Evolutionary conservation across 2,797 vertebrate genomes (phyloP), one percentile per base, ranked within the genome.

Genomic region (Miichthys miiuy): DNA sequence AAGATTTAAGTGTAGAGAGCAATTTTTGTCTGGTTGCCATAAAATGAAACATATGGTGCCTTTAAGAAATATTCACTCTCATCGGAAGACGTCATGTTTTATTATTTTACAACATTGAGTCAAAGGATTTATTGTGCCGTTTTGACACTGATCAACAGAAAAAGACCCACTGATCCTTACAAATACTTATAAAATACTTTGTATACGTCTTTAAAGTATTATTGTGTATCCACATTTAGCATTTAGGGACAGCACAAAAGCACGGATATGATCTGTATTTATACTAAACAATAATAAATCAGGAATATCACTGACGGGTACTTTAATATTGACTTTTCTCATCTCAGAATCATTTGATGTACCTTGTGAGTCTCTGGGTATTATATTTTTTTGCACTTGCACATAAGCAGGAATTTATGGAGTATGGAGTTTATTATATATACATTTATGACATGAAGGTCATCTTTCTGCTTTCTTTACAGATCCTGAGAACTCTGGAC

Each of bases 401-500:
- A 44, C 21, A 1, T 63, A 16, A 54, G 14, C 5, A 60, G 20
- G 9, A 41, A 3, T 72, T 51, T 10, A 21, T 38, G 2, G 2
- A 0, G 0, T 3, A 56, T 58, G 6, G 1, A 25, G 25, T 67
- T 6, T 13, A 13, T 77, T 4, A 5, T 13, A 74, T 4, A 5
- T 13, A 16, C 4, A 47, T 38, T 25, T 46, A 27, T 68, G n/a
- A 38, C 9, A 38, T 34, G 20, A 0, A 41, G 1, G 23, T 75
- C 27, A 27, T 54, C 2, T 66, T 38, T 9, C 34, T 44, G 18
- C n/a, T 77, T 20, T 44, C 30, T 76, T 68, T 41, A 25, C 81
- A 92, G 91, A 48, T 65, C 75, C 64, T 17, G 46, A 47, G 30
- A 80, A 34, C 2, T 54, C 74, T 75, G 86, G 73, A 63, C 6